Percentiles rank a stretch among this genome's conserved stretches.
These are phyloP conservation scores for Alcis repandata DNA, from an alignment of 2,888 invertebrate species.

Conservation along the genomic window DNA sequence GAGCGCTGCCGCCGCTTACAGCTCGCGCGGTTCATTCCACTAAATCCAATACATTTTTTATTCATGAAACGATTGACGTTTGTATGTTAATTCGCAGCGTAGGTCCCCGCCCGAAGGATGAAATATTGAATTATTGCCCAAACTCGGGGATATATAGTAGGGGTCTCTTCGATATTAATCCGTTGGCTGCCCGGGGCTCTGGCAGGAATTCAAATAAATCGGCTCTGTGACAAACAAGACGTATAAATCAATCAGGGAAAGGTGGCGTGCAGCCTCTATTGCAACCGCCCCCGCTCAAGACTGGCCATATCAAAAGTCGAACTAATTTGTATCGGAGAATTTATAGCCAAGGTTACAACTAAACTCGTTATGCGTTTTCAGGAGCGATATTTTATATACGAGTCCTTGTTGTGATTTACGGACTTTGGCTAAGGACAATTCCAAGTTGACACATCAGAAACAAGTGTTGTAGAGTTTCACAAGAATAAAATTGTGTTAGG, in stretches of 20 bases:
- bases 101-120: constrained; percentile 82
- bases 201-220: constrained; percentile 87
- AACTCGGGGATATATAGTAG: constrained; percentile 82
- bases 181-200: constrained; percentile 79
- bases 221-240: constrained; percentile 85
- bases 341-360: constrained; percentile 81
- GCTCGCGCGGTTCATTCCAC: constrained; percentile 81
- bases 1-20: constrained; percentile 67
- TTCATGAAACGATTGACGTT: constrained; percentile 87
- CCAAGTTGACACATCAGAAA: constrained; percentile 31
- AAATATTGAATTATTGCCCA: constrained; percentile 86
- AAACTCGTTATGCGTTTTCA: constrained; percentile 82
- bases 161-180: constrained; percentile 85
- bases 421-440: constrained; percentile 43
- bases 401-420: constrained; percentile 74
- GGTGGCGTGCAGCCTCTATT: constrained; percentile 83
- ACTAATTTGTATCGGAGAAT: constrained; percentile 83
- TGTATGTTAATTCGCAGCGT: constrained; percentile 85
- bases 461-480: neutral
- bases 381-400: constrained; percentile 74
- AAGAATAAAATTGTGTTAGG: neutral
- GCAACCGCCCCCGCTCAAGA: constrained; percentile 67
- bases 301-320: constrained; percentile 67
- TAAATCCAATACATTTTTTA: constrained; percentile 87
- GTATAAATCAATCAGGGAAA: constrained; percentile 86